Conservation (phyloP, 2,797 vertebrate genomes). For the Chromobotia macracanthus region DNA sequence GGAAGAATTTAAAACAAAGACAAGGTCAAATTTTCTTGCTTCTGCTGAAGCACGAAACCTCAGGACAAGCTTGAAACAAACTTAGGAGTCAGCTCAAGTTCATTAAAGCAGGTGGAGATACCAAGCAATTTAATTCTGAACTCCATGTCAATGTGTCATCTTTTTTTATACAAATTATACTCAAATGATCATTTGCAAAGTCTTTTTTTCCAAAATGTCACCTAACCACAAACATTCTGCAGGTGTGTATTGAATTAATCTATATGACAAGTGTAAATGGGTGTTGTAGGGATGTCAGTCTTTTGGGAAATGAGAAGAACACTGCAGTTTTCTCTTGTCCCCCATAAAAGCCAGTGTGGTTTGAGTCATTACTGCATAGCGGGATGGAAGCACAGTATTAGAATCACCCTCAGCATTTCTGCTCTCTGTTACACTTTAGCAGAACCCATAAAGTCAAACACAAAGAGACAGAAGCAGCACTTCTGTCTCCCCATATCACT, state of each 20-base stretch:
- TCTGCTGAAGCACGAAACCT: too few species aligned
- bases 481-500: constrained; percentile 59
- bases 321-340: constrained; percentile 15
- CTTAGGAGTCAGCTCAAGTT: too few species aligned
- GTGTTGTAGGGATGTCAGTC: constrained; percentile 11
- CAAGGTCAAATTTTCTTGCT: too few species aligned
- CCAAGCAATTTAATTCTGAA: too few species aligned
- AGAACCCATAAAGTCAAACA: constrained; percentile 58
- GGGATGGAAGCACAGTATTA: constrained; percentile 30
- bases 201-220: neutral
- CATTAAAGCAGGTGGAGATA: too few species aligned
- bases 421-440: constrained; percentile 45
- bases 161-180: too few species aligned
- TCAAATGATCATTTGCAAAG: too few species aligned
- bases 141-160: too few species aligned
- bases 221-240: neutral
- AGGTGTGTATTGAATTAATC: constrained; percentile 12
- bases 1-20: too few species aligned
- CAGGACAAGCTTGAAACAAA: too few species aligned
- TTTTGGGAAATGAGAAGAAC: constrained; percentile 34
- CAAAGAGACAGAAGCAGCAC: constrained; percentile 60
- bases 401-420: constrained; percentile 39
- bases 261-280: constrained; percentile 21
- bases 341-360: constrained; percentile 38
- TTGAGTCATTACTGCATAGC: constrained; percentile 30